These are phyloP conservation scores for Agrilus mali DNA, from an alignment of 2,888 invertebrate genomes.

Conservation along the genomic window DNA sequence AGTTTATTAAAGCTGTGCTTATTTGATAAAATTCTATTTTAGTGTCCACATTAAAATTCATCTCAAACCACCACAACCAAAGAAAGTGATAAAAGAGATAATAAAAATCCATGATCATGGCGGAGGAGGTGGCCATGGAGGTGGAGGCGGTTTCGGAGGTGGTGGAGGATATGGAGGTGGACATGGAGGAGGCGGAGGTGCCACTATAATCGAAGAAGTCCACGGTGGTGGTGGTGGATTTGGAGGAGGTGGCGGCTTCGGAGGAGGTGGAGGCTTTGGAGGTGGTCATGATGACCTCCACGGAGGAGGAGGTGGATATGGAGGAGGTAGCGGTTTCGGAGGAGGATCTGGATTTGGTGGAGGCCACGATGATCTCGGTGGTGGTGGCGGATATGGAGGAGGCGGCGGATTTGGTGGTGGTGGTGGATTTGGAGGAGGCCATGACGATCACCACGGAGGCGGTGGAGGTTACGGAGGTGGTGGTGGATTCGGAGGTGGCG, in stretches of 20 bases:
- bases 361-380: constrained; percentile 10
- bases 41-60: constrained; percentile 46
- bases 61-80: constrained; percentile 34
- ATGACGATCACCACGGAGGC: constrained; percentile 5
- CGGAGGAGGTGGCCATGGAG: constrained; percentile 3
- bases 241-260: constrained; percentile 18
- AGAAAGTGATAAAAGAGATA: constrained; percentile 31
- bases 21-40: constrained; percentile 24
- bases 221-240: constrained; percentile 15
- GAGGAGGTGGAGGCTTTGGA: constrained; percentile 38
- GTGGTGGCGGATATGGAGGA: constrained; percentile 20
- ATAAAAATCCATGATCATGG: constrained; percentile 12
- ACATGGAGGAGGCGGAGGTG: constrained; percentile 14
- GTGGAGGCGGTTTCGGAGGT: constrained; percentile 6
- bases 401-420: constrained; percentile 13
- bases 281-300: constrained; percentile 19
- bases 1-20: no score
- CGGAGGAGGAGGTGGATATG: constrained; percentile 6
- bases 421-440: constrained; percentile 8
- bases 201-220: constrained; percentile 5
- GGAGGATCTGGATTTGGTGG: constrained; percentile 13
- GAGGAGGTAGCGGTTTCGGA: constrained; percentile 6
- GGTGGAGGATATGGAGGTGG: constrained; percentile 20
- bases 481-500: constrained; percentile 4
- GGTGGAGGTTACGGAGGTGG: constrained; percentile 7